Evolutionary conservation across 2,888 invertebrate genomes (phyloP).

Genomic region (Tenthredo distinguenda): DNA sequence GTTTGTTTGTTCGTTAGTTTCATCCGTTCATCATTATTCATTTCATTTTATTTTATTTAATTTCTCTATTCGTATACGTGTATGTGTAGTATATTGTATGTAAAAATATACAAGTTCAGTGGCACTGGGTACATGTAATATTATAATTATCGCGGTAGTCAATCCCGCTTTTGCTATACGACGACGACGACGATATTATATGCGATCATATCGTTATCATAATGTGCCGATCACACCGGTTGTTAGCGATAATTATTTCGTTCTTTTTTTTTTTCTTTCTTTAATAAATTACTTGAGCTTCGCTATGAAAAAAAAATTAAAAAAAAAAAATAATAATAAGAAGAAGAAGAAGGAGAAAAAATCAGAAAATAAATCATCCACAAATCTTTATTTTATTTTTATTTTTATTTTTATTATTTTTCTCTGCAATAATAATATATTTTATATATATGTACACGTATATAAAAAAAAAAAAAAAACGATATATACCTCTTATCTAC

Average conservation of each 20-base stretch:
- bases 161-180: background rate
- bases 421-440: too few relatives aligned
- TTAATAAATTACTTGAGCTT: constrained; percentile 20
- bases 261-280: background rate
- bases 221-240: background rate
- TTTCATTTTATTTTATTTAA: background rate
- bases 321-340: background rate
- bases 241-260: background rate
- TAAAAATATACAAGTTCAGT: constrained; percentile 28
- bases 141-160: background rate
- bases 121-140: constrained; percentile 11
- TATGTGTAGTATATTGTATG: background rate
- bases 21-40: background rate
- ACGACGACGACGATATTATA: too few relatives aligned
- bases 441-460: too few relatives aligned
- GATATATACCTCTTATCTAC: too few relatives aligned
- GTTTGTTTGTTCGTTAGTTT: background rate
- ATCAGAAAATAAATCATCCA: background rate
- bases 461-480: too few relatives aligned
- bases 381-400: background rate
- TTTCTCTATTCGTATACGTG: background rate
- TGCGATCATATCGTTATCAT: too few relatives aligned
- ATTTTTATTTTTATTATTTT: too few relatives aligned
- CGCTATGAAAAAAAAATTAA: background rate
- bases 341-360: background rate